Conservation (phyloP, 2,113 vertebrate species). For the Anthoscopus minutus region DNA sequence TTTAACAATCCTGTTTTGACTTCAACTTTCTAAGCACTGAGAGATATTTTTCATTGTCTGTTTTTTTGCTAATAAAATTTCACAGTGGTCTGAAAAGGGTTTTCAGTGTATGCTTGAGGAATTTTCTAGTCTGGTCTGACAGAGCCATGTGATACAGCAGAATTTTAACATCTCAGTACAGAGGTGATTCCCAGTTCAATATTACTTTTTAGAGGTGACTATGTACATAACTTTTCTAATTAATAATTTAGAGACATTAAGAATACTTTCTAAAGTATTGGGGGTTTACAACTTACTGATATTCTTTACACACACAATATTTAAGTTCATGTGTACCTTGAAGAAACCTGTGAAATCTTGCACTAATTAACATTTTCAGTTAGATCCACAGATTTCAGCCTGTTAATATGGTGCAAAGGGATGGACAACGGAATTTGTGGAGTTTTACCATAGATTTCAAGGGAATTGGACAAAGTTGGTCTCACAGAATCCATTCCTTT, state of each 20-base stretch:
- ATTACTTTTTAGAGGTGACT: neutral
- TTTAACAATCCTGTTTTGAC: neutral
- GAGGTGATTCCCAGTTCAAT: neutral
- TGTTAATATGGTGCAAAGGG: neutral
- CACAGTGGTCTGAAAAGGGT: constrained; percentile 3
- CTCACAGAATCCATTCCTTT: neutral
- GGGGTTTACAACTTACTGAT: neutral
- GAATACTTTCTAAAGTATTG: neutral
- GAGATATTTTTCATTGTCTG: neutral
- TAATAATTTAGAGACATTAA: no score
- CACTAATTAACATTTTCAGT: neutral
- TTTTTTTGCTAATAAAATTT: constrained; percentile 41
- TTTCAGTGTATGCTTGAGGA: constrained; percentile 40
- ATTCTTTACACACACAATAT: neutral
- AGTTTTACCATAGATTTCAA: neutral
- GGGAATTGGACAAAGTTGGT: neutral
- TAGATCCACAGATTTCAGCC: neutral
- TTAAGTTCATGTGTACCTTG: neutral
- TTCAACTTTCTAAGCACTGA: neutral
- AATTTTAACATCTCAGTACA: neutral
- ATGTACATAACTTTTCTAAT: neutral
- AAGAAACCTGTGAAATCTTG: neutral
- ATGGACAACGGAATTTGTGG: neutral
- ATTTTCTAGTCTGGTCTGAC: constrained; percentile 49
- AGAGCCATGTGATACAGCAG: neutral